These are phyloP conservation scores for Sinella curviseta DNA, from an alignment of 1,140 invertebrate species.

Conservation along the genomic window DNA sequence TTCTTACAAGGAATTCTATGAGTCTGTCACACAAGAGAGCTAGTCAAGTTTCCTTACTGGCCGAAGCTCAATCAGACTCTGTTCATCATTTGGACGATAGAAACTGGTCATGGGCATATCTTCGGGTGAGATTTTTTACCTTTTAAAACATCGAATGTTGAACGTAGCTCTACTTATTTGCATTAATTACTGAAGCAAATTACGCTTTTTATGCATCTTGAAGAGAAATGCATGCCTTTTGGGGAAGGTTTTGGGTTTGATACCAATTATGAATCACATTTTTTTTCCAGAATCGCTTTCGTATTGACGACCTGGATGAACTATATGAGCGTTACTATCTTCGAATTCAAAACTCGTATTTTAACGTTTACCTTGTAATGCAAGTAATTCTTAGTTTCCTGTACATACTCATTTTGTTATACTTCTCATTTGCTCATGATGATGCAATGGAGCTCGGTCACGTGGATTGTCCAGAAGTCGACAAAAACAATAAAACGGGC, in stretches of 20 bases:
- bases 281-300: constrained; percentile 69
- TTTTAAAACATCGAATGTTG: too few relatives aligned
- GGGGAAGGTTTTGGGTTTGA: neutral
- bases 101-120: constrained; percentile 52
- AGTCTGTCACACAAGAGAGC: constrained; percentile 31
- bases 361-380: constrained; percentile 72
- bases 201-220: neutral
- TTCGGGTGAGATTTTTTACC: constrained; percentile 51
- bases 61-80: constrained; percentile 30
- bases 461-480: too few relatives aligned
- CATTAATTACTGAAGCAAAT: too few relatives aligned
- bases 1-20: constrained; percentile 41
- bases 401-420: constrained; percentile 64
- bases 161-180: too few relatives aligned
- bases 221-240: neutral
- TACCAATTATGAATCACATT: constrained; percentile 22
- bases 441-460: too few relatives aligned
- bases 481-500: neutral
- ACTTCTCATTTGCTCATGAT: constrained; percentile 47
- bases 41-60: constrained; percentile 41
- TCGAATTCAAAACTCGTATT: constrained; percentile 72
- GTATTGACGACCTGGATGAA: constrained; percentile 69
- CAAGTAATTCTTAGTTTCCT: constrained; percentile 65
- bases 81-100: constrained; percentile 47
- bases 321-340: constrained; percentile 73